phyloP scores from a whole-genome alignment of 2,888 invertebrate species.

The Ceriagrion tenellum region DNA sequence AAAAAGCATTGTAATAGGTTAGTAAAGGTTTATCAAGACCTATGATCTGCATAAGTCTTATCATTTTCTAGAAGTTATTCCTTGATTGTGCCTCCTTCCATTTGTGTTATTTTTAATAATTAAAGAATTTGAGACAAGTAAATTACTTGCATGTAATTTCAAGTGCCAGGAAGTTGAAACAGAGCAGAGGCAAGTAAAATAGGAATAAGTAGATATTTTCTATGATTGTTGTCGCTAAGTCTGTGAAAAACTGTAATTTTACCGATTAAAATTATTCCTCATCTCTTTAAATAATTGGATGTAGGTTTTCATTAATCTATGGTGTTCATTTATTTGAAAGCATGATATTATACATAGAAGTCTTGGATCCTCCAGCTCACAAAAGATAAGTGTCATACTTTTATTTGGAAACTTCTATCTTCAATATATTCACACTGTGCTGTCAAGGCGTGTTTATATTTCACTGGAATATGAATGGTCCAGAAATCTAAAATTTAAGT shows the following conservation, averaged over 20 bases:
- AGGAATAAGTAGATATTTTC: not conserved
- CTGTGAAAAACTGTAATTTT: not conserved
- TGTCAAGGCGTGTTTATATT: too few species aligned
- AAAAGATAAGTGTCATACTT: too few species aligned
- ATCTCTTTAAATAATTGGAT: not conserved
- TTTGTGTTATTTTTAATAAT: not conserved
- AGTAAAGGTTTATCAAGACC: not conserved
- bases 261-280: constrained; percentile 18
- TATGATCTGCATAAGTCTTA: not conserved
- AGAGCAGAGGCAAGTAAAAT: not conserved
- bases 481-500: too few species aligned
- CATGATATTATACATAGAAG: too few species aligned
- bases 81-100: not conserved
- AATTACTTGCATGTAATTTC: not conserved
- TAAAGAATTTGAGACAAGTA: not conserved
- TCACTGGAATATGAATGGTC: too few species aligned
- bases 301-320: too few species aligned
- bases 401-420: too few species aligned
- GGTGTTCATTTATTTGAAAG: too few species aligned
- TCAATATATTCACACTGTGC: too few species aligned
- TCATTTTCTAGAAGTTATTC: not conserved
- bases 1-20: not conserved
- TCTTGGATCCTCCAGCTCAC: too few species aligned
- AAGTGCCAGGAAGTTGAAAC: not conserved
- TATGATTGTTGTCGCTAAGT: not conserved